phyloP scores from a whole-genome alignment of 2,888 invertebrate genomes.

The Colletes collaris region DNA sequence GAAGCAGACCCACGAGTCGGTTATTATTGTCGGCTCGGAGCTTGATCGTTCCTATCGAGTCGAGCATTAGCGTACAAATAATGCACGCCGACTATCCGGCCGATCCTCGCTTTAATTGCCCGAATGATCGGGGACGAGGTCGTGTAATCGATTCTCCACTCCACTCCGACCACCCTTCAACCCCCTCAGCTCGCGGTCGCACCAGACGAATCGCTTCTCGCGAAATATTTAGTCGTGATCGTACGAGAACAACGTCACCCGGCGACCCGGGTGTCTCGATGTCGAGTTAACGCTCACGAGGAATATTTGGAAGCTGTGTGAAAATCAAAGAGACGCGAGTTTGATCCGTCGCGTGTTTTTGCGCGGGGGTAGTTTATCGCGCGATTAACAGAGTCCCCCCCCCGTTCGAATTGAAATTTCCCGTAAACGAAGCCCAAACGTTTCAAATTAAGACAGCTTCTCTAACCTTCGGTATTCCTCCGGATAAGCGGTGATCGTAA shows the following conservation, averaged over 20 bases:
- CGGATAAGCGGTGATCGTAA: conserved; percentile 57
- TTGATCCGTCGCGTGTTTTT: conserved; percentile 27
- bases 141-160: conserved; percentile 53
- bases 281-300: background rate
- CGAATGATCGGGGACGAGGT: conserved; percentile 56
- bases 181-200: background rate
- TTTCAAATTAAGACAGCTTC: conserved; percentile 55
- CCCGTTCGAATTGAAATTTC: conserved; percentile 39
- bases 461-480: conserved; percentile 44
- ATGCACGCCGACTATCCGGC: conserved; percentile 56
- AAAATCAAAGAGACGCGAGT: background rate
- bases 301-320: too few relatives aligned
- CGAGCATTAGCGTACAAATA: conserved; percentile 64
- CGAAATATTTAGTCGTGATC: conserved; percentile 18
- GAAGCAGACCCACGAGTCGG: conserved; percentile 54
- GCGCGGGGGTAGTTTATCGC: conserved; percentile 41
- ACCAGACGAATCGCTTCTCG: background rate
- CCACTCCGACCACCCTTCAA: background rate
- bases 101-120: conserved; percentile 59
- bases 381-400: conserved; percentile 37
- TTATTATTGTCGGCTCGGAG: conserved; percentile 63
- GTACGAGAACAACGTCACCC: background rate
- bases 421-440: conserved; percentile 55
- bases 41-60: conserved; percentile 63
- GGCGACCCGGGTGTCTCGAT: background rate